Evolutionary conservation across 2,888 invertebrate genomes (phyloP), one percentile per base, ranked within the genome.

Genomic region (Branchipolynoe longqiensis): DNA sequence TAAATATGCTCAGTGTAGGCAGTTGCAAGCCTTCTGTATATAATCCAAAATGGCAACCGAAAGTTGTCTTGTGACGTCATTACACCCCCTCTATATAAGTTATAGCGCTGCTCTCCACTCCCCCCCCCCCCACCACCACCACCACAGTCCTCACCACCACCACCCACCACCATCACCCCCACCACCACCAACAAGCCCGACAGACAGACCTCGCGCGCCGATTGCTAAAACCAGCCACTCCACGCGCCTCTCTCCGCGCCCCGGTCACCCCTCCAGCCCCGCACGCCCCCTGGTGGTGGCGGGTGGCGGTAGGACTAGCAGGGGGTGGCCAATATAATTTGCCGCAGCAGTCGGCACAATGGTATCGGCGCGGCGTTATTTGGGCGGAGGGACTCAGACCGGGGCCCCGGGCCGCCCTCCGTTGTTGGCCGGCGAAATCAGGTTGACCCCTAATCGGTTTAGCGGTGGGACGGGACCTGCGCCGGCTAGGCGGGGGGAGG

Each of bases 361-460:
- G n/a, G n/a, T n/a, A n/a, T n/a, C n/a, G n/a, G n/a, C n/a, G 48
- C 48, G 48, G 8, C 48, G 48, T 18, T 12, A 8, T 12, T 18
- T 8, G 48, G 48, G 48, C 48, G 48, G 28, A 3, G n/a, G 28
- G 28, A 58, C 58, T 25, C 28, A 25, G 28, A 28, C 12, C 31
- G n/a, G 31, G 62, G 28, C 62, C 62, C 62, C 56, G 25, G 25
- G n/a, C n/a, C 31, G 62, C 62, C 3, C 14, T 31, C 48, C 25
- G 12, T 78, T 78, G 78, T 78, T 78, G 28, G 2, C 25, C 12
- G n/a, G 31, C 38, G n/a, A 78, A 78, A 78, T 78, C 78, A 78
- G 78, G 48, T 78, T 48, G 78, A 78, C 78, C 78, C 54, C 78
- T n/a, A 48, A 78, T 78, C 25, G 28, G 2, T 41, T 78, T 78